Evolutionary conservation across 2,113 vertebrate genomes (phyloP).

Genomic region (Emydocephalus ijimae): DNA sequence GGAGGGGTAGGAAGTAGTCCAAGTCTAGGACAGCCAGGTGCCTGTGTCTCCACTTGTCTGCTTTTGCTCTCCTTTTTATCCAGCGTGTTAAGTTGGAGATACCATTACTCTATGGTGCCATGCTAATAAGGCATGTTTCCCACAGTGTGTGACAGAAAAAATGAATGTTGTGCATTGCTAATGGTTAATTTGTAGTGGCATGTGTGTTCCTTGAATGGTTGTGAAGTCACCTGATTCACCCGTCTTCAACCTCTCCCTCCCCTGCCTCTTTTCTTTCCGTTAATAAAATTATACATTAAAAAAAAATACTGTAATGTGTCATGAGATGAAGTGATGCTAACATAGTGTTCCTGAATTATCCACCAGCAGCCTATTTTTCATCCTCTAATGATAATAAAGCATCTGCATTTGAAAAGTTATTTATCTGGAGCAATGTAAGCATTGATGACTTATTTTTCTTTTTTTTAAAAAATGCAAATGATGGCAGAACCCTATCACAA

Average conservation of each 20-base stretch:
- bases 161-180: conserved; percentile 70
- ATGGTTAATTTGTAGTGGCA: conserved; percentile 80
- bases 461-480: conserved; percentile 57
- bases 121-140: conserved; percentile 76
- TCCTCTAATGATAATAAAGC: conserved; percentile 15
- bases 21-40: conserved; percentile 27
- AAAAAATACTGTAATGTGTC: conserved; percentile 52
- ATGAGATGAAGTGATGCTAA: conserved; percentile 60
- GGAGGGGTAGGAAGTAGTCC: conserved; percentile 28
- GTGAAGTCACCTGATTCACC: conserved; percentile 71
- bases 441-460: conserved; percentile 34
- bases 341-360: conserved; percentile 56
- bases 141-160: conserved; percentile 76
- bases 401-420: conserved; percentile 44
- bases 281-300: not conserved
- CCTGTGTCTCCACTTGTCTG: conserved; percentile 52
- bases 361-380: conserved; percentile 47
- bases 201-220: conserved; percentile 75
- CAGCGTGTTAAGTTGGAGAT: conserved; percentile 59
- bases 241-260: conserved; percentile 54
- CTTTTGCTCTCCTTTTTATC: conserved; percentile 38
- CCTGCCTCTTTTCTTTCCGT: not conserved
- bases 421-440: conserved; percentile 46
- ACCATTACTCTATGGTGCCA: conserved; percentile 59
- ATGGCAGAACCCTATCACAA: conserved; percentile 60